Conservation (phyloP, 1,140 invertebrate species). For the Apis laboriosa region DNA sequence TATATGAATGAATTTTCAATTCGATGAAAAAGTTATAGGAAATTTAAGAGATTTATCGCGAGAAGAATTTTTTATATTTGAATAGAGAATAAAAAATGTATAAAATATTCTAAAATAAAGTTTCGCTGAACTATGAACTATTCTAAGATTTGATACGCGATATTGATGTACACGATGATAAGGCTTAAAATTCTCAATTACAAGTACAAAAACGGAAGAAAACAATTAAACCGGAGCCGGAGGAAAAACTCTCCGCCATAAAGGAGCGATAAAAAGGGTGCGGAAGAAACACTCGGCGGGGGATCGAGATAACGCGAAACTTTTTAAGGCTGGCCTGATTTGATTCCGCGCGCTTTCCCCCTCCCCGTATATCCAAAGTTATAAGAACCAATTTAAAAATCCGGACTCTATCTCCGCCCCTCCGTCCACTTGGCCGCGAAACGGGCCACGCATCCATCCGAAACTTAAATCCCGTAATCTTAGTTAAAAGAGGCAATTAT, state of each 20-base stretch:
- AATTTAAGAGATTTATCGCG: too few species aligned
- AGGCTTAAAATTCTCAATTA: neutral
- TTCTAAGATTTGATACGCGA: neutral
- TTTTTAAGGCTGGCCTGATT: slow-evolving; percentile 72
- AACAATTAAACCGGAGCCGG: slow-evolving; percentile 14
- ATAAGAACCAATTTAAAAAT: slow-evolving; percentile 80
- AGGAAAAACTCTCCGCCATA: neutral
- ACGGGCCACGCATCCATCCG: slow-evolving; percentile 45
- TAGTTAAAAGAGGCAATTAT: slow-evolving; percentile 79
- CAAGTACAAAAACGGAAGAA: neutral
- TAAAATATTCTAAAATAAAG: too few species aligned
- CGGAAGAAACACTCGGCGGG: slow-evolving; percentile 35
- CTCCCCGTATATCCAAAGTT: slow-evolving; percentile 74
- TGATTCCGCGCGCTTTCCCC: slow-evolving; percentile 61
- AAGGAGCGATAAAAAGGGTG: slow-evolving; percentile 17
- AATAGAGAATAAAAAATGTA: too few species aligned
- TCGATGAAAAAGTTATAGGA: too few species aligned
- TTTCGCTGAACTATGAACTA: too few species aligned
- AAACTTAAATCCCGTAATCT: slow-evolving; percentile 75
- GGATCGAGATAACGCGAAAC: slow-evolving; percentile 56
- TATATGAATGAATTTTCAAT: too few species aligned
- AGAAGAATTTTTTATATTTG: too few species aligned
- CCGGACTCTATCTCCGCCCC: slow-evolving; percentile 19
- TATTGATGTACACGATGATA: too few species aligned
- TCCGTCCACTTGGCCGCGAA: slow-evolving; percentile 2